A percentile compares a stretch with the other conserved stretches of the same genome.
Conservation (phyloP, 2,113 vertebrate genomes). For the Ifrita kowaldi region DNA sequence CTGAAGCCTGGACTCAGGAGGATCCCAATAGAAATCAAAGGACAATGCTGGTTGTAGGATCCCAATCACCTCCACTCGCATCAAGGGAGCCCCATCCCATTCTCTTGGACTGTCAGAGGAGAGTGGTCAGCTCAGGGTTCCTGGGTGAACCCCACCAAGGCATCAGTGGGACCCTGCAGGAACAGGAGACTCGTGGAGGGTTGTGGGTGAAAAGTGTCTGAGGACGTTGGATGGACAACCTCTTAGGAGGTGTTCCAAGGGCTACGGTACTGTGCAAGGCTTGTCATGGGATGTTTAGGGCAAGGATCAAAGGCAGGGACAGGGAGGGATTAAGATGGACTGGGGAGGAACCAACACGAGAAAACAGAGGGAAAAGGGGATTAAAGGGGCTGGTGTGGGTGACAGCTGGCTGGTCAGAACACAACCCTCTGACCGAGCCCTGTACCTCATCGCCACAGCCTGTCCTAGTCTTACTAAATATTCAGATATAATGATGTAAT, state of each 20-base stretch:
- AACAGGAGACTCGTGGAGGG: fast-evolving
- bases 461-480: background rate
- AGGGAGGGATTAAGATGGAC: background rate
- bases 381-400: background rate
- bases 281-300: background rate
- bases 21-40: background rate
- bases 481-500: background rate
- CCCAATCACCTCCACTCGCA: too few relatives aligned
- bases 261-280: background rate
- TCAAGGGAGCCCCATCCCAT: background rate
- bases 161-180: background rate
- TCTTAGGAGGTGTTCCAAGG: background rate
- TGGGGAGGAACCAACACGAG: background rate
- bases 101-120: background rate
- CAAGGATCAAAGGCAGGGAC: background rate
- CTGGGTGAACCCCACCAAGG: background rate
- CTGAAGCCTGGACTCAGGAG: background rate
- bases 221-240: fast-evolving
- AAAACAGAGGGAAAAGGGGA: background rate
- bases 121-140: background rate
- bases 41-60: background rate
- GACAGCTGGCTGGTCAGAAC: background rate
- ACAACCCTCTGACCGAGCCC: fast-evolving
- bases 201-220: background rate
- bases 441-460: background rate